Conservation (phyloP, 2,888 invertebrate genomes). For the Leptopterna dolabrata region DNA sequence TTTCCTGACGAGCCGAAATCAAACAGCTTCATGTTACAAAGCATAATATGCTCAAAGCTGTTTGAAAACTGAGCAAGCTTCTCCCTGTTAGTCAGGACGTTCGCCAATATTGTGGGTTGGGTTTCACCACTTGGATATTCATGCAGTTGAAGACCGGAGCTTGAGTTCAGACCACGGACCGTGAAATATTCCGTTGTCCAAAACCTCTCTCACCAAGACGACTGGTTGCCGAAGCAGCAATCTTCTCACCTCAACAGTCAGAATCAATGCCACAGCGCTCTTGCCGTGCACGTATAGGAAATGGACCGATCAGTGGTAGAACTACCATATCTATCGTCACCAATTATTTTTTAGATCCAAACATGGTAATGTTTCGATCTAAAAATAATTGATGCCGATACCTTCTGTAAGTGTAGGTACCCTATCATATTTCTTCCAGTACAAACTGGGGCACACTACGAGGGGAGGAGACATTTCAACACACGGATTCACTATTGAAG, state of each 20-base stretch:
- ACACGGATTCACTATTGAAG: no score
- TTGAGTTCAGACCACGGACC: neutral
- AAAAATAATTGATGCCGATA: no score
- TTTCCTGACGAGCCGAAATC: no score
- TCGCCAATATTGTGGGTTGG: neutral
- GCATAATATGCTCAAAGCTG: neutral
- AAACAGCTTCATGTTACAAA: neutral
- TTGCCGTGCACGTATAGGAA: no score
- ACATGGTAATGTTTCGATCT: no score
- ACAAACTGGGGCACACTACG: no score
- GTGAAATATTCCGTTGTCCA: neutral
- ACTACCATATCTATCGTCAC: no score
- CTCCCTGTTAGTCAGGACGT: neutral
- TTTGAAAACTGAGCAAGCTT: neutral
- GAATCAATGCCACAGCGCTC: neutral
- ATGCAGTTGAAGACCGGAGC: neutral
- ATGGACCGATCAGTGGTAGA: no score
- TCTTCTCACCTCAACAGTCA: neutral
- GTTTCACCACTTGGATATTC: conserved; percentile 11
- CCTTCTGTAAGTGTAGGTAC: no score
- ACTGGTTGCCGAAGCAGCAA: neutral
- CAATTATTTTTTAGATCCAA: no score
- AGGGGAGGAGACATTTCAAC: no score
- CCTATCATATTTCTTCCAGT: no score
- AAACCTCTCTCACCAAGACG: neutral